phyloP scores from a whole-genome alignment of 2,113 vertebrate genomes.

The Maccullochella peelii region DNA sequence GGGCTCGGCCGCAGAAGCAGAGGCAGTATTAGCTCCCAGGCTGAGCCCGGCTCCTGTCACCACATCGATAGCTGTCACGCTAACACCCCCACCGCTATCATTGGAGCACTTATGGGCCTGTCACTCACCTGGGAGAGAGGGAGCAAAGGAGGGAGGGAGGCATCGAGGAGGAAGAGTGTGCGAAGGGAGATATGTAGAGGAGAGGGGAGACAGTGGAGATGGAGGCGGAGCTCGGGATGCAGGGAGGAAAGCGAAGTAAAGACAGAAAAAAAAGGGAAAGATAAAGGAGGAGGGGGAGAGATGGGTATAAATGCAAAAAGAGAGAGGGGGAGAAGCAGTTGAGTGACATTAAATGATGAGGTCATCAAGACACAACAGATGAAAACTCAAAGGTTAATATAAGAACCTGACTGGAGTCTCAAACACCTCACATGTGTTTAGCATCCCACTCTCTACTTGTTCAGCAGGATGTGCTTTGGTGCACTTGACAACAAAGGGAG shows the following conservation, averaged over 20 bases:
- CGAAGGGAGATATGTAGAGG: slow-evolving; percentile 70
- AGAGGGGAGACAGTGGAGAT: slow-evolving; percentile 43
- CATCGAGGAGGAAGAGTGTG: slow-evolving; percentile 66
- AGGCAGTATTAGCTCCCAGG: slow-evolving; percentile 68
- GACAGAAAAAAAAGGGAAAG: slow-evolving; percentile 39
- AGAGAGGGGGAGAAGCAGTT: slow-evolving; percentile 27
- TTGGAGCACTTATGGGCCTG: slow-evolving; percentile 84
- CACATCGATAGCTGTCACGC: slow-evolving; percentile 79
- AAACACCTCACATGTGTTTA: slow-evolving; percentile 59
- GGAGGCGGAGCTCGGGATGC: slow-evolving; percentile 47
- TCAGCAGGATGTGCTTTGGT: slow-evolving; percentile 40
- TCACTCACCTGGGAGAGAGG: slow-evolving; percentile 80
- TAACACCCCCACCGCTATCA: slow-evolving; percentile 83
- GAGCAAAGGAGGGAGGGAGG: slow-evolving; percentile 47
- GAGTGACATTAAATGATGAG: slow-evolving; percentile 68
- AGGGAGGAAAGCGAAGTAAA: slow-evolving; percentile 40
- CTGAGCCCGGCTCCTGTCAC: slow-evolving; percentile 74
- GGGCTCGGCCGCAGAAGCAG: slow-evolving; percentile 43
- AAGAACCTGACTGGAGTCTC: slow-evolving; percentile 70
- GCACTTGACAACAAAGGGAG: slow-evolving; percentile 52
- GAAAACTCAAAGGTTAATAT: slow-evolving; percentile 74
- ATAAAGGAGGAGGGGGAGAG: slow-evolving; percentile 43
- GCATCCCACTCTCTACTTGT: slow-evolving; percentile 14
- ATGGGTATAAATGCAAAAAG: slow-evolving; percentile 46
- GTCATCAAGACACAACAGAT: slow-evolving; percentile 58